These are phyloP conservation scores for Sarcophaga bullata DNA, from an alignment of 1,140 invertebrate genomes.

Conservation along the genomic window DNA sequence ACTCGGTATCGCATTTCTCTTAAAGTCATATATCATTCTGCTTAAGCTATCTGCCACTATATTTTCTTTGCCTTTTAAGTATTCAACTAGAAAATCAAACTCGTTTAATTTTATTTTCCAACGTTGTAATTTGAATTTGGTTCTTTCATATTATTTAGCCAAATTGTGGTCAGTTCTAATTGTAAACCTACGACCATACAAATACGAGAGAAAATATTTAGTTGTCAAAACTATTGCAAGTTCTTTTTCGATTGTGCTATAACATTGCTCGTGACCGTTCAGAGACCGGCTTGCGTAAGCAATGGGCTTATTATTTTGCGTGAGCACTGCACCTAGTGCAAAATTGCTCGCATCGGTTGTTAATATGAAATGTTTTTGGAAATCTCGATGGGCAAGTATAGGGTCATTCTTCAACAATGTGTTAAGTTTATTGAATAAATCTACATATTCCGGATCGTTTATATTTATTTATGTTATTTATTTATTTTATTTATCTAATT, in stretches of 20 bases:
- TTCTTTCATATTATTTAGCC: neutral
- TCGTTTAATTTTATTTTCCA: conserved; percentile 15
- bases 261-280: conserved; percentile 2
- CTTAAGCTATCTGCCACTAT: conserved; percentile 17
- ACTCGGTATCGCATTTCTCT: neutral
- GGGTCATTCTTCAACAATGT: too few relatives aligned
- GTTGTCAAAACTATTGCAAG: neutral
- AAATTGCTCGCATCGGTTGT: conserved; percentile 3
- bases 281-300: neutral
- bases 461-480: too few relatives aligned
- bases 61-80: conserved; percentile 30
- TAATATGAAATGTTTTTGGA: too few relatives aligned
- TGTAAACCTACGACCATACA: conserved; percentile 16
- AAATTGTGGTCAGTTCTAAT: conserved; percentile 23
- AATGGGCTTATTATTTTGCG: too few relatives aligned
- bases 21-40: neutral
- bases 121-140: conserved; percentile 28
- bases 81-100: conserved; percentile 11
- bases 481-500: too few relatives aligned
- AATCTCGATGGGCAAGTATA: too few relatives aligned
- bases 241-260: neutral
- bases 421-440: neutral
- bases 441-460: neutral
- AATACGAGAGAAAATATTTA: conserved; percentile 16
- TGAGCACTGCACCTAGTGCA: neutral